Evolutionary conservation across 1,140 invertebrate genomes (phyloP).

Genomic region (Parasteatoda tepidariorum): DNA sequence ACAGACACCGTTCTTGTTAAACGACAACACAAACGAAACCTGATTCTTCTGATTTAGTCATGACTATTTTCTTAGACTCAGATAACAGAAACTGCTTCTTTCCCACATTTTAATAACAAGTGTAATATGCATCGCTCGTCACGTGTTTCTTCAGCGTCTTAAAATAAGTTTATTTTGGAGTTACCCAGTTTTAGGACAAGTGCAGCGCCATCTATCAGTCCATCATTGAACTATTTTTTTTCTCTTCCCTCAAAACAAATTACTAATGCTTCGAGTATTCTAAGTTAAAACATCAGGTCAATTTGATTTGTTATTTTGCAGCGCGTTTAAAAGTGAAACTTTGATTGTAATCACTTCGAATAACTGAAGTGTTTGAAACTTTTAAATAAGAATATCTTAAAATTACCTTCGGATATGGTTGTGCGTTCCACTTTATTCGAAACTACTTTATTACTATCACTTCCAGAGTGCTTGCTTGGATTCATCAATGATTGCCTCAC

Average conservation of each 20-base stretch:
- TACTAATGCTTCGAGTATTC: not conserved
- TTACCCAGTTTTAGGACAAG: too few species aligned
- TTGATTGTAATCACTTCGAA: not conserved
- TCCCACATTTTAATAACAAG: too few species aligned
- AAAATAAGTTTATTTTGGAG: too few species aligned
- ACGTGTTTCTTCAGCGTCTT: too few species aligned
- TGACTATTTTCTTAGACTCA: too few species aligned
- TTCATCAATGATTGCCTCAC: constrained; percentile 91
- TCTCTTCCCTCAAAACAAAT: not conserved
- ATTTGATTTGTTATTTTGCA: not conserved
- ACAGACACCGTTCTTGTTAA: too few species aligned
- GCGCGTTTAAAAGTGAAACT: not conserved
- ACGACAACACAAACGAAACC: too few species aligned
- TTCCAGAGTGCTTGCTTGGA: not conserved
- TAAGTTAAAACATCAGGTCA: not conserved
- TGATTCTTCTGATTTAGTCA: too few species aligned
- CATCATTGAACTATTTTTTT: not conserved
- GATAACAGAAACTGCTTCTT: too few species aligned
- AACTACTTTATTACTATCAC: not conserved
- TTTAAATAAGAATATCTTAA: not conserved
- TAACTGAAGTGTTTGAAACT: not conserved
- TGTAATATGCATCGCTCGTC: too few species aligned
- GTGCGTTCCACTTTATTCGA: not conserved
- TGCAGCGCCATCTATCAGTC: not conserved
- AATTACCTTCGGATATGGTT: not conserved